A percentile compares a stretch with the other conserved stretches of the same genome.
These are phyloP conservation scores for Uloborus plumipes DNA, from an alignment of 2,888 invertebrate genomes.

Conservation along the genomic window DNA sequence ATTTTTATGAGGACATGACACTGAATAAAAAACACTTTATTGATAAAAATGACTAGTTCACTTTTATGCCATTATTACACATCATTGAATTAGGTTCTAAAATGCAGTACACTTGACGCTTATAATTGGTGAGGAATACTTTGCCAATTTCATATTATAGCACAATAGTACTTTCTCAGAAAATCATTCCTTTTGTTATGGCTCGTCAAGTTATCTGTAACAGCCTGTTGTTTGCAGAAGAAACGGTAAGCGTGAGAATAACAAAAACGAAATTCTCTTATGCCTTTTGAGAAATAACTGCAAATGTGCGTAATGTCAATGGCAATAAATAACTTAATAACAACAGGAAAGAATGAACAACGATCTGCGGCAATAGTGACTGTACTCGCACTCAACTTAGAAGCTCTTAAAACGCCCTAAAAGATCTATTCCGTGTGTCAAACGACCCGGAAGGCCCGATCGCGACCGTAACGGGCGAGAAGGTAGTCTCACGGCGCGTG, in stretches of 20 bases:
- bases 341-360: slow-evolving; percentile 27
- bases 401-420: slow-evolving; percentile 63
- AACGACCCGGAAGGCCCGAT: slow-evolving; percentile 61
- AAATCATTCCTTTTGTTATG: slow-evolving; percentile 34
- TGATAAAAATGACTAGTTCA: no score
- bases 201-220: slow-evolving; percentile 24
- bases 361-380: slow-evolving; percentile 63
- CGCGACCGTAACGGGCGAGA: slow-evolving; percentile 61
- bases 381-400: slow-evolving; percentile 53
- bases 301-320: no score
- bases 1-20: no score
- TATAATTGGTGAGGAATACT: slow-evolving; percentile 33
- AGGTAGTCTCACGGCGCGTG: slow-evolving; percentile 58
- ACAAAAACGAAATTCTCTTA: not conserved
- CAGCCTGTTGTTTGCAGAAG: slow-evolving; percentile 55
- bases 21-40: no score
- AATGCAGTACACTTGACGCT: not conserved
- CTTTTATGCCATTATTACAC: no score
- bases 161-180: slow-evolving; percentile 22
- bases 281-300: no score
- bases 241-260: not conserved
- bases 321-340: slow-evolving; percentile 57
- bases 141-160: slow-evolving; percentile 36
- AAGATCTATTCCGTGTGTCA: slow-evolving; percentile 61
- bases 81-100: not conserved